Evolutionary conservation across 2,797 vertebrate species (phyloP).

Genomic region (Labeo calbasu): DNA sequence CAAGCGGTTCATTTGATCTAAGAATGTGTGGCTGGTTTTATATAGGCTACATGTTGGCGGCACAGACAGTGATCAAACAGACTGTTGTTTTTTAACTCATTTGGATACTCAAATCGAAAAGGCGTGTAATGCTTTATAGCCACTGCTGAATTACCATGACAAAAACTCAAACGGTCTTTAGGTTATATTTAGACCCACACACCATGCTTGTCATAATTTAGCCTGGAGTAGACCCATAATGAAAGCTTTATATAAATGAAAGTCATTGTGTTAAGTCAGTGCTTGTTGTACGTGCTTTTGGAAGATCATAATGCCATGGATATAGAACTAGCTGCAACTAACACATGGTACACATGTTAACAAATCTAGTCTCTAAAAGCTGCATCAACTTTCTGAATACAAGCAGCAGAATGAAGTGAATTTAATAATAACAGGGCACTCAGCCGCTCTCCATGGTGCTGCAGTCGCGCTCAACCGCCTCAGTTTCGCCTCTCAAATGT

Average conservation of each 20-base stretch:
- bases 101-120: conserved; percentile 17
- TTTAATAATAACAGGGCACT: conserved; percentile 38
- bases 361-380: background rate
- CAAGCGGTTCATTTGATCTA: conserved; percentile 71
- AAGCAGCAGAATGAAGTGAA: conserved; percentile 19
- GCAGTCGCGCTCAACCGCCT: conserved; percentile 52
- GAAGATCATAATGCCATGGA: background rate
- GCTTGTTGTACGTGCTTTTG: background rate
- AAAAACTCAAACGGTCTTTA: conserved; percentile 6
- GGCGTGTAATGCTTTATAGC: background rate
- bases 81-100: conserved; percentile 49
- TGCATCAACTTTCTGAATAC: background rate
- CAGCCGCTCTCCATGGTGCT: conserved; percentile 76
- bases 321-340: background rate
- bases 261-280: background rate
- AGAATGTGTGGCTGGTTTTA: conserved; percentile 56
- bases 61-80: conserved; percentile 64
- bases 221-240: background rate
- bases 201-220: background rate
- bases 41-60: conserved; percentile 51
- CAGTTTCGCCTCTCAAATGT: background rate
- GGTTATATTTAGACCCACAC: background rate
- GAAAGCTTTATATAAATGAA: background rate
- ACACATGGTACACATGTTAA: background rate
- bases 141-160: conserved; percentile 15